Evolutionary conservation across 1,140 invertebrate species (phyloP).

Genomic region (Orussus abietinus): DNA sequence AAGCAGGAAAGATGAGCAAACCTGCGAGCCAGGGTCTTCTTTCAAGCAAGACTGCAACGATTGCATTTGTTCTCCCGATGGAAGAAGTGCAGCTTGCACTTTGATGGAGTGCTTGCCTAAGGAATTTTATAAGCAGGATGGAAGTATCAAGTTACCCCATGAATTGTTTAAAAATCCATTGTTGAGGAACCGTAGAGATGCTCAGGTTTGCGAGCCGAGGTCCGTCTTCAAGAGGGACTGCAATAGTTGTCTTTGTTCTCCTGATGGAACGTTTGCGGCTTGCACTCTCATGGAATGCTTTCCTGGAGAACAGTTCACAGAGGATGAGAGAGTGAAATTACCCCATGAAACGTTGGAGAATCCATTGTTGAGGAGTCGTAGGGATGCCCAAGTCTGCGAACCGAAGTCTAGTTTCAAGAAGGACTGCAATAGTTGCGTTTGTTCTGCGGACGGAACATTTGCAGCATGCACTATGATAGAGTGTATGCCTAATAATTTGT

Average conservation of each 20-base stretch:
- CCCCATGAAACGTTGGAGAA: not conserved
- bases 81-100: too few species aligned
- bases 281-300: slow-evolving; percentile 10
- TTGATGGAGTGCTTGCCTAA: slow-evolving; percentile 7
- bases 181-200: slow-evolving; percentile 3
- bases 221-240: not conserved
- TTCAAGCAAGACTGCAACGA: too few species aligned
- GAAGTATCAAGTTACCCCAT: slow-evolving; percentile 4
- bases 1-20: too few species aligned
- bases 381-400: slow-evolving; percentile 2
- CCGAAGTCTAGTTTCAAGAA: not conserved
- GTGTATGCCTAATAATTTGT: slow-evolving; percentile 4
- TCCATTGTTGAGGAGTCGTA: slow-evolving; percentile 5
- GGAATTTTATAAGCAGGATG: slow-evolving; percentile 1
- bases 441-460: not conserved
- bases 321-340: slow-evolving; percentile 5
- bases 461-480: slow-evolving; percentile 4
- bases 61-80: too few species aligned
- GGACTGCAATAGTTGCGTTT: slow-evolving; percentile 9
- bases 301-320: slow-evolving; percentile 2
- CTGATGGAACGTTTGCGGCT: not conserved
- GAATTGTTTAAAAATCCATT: not conserved
- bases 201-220: slow-evolving; percentile 5
- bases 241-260: slow-evolving; percentile 6
- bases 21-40: too few species aligned